phyloP scores from a whole-genome alignment of 1,140 invertebrate species.

The Drosophila kurseongensis region DNA sequence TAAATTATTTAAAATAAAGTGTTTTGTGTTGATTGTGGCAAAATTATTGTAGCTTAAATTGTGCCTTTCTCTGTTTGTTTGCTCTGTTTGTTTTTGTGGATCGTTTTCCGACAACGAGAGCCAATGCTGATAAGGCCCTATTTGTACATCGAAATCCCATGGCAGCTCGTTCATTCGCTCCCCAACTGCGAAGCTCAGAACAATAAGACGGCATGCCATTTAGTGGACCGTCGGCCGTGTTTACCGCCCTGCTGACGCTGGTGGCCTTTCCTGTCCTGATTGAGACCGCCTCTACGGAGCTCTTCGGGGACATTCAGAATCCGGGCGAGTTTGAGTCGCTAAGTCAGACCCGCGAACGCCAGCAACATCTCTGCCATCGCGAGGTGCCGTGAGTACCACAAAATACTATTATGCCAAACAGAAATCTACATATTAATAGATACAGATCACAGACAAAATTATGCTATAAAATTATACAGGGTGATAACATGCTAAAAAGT shows the following conservation, averaged over 20 bases:
- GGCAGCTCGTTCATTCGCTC: conserved; percentile 49
- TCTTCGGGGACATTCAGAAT: conserved; percentile 55
- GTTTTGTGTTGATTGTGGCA: neutral
- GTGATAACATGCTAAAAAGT: too few species aligned
- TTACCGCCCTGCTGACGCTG: conserved; percentile 22
- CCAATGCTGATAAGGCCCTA: conserved; percentile 42
- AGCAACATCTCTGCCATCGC: conserved; percentile 63
- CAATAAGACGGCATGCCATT: conserved; percentile 47
- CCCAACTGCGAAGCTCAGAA: conserved; percentile 28
- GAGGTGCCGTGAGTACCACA: conserved; percentile 61
- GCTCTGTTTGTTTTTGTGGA: neutral
- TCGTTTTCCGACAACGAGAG: conserved; percentile 10
- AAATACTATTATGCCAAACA: too few species aligned
- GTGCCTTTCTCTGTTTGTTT: conserved; percentile 4
- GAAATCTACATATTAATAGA: too few species aligned
- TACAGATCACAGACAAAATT: neutral
- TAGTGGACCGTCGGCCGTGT: conserved; percentile 1
- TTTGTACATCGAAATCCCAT: conserved; percentile 2
- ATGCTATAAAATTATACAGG: too few species aligned
- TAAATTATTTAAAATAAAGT: too few species aligned
- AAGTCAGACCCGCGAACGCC: conserved; percentile 46
- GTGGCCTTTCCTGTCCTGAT: conserved; percentile 1
- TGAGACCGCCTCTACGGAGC: conserved; percentile 21
- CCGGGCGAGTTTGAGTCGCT: conserved; percentile 56
- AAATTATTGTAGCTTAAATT: neutral